Evolutionary conservation across 2,113 vertebrate species (phyloP), one percentile per base, ranked within the genome.

Genomic region (Seriola quinqueradiata): DNA sequence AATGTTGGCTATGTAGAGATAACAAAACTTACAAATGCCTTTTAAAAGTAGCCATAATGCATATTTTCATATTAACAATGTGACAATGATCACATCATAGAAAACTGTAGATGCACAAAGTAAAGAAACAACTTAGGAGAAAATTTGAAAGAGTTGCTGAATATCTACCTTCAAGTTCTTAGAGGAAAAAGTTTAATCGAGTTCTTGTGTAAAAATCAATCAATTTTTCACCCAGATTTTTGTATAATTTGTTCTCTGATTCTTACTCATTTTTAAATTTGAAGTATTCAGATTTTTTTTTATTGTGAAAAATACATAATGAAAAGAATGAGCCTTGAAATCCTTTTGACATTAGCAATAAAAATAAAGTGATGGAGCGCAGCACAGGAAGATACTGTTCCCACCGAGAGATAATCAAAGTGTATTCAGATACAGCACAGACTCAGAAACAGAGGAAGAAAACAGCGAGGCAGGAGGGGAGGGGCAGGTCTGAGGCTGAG

Each of bases 361-460:
- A 25, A 52, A 14, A 9, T 4, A 16, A 52, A 32, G 9, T 19
- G 65, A 54, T n/a, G 46, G 28, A 57, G 60, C 13, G 75, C 60
- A 85, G 67, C 75, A 38, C 73, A 76, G 81, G 83, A 89, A 85
- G 91, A 88, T 80, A 82, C 81, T 83, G 90, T 88, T 90, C 84
- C 88, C 92, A 78, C 77, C 25, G 67, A 78, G 52, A 90, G 21
- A 76, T 72, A 61, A 64, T 74, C 73, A 74, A 79, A 81, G 81
- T 84, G 74, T 85, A 38, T 85, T 77, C 68, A 84, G 87, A 70
- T 38, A 85, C 72, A 74, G 82, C 76, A 82, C 64, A 92, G 66
- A 90, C 59, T 79, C 19, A 66, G 54, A 88, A 82, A 87, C 64
- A 88, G 83, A 84, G 58, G 81, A 63, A 74, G 77, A 81, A 86